phyloP scores from a whole-genome alignment of 37 sponge, comb jelly and placozoan species.

The Ianthella basta region DNA sequence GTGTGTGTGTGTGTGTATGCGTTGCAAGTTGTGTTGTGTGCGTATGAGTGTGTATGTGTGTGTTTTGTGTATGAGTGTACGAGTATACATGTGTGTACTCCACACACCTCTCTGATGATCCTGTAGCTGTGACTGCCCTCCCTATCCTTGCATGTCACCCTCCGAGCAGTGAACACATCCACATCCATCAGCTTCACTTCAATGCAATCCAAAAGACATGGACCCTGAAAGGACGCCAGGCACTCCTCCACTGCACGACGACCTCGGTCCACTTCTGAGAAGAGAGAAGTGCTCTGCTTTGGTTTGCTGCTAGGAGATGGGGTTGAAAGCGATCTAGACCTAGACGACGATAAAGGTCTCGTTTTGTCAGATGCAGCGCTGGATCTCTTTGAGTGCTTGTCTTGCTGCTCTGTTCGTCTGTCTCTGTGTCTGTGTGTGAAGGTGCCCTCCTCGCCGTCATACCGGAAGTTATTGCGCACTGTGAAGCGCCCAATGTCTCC shows the following conservation, averaged over 20 bases:
- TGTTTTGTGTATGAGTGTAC: not conserved
- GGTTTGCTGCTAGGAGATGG: not conserved
- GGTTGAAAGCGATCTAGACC: not conserved
- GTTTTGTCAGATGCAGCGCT: not conserved
- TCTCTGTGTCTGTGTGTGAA: conserved; percentile 32
- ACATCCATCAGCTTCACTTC: conserved; percentile 70
- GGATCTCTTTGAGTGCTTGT: not conserved
- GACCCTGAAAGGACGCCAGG: conserved; percentile 54
- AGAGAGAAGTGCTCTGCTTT: not conserved
- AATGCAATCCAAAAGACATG: conserved; percentile 86
- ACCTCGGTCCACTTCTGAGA: conserved; percentile 23
- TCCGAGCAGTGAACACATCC: conserved; percentile 90
- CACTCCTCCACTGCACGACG: conserved; percentile 25
- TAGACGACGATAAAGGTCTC: not conserved
- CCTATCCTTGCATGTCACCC: not conserved
- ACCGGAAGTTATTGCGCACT: conserved; percentile 77
- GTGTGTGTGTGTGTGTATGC: not conserved
- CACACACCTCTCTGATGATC: conserved; percentile 53
- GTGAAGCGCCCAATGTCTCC: conserved; percentile 85
- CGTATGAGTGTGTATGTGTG: conserved; percentile 5
- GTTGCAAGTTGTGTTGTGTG: too few species aligned
- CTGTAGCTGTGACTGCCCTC: conserved; percentile 37
- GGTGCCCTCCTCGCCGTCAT: conserved; percentile 54
- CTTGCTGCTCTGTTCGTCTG: not conserved
- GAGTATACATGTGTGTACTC: not conserved